A percentile compares a stretch with the other conserved stretches of the same genome.
These are phyloP conservation scores for Chloromyia formosa DNA, from an alignment of 2,888 invertebrate genomes.

Conservation along the genomic window DNA sequence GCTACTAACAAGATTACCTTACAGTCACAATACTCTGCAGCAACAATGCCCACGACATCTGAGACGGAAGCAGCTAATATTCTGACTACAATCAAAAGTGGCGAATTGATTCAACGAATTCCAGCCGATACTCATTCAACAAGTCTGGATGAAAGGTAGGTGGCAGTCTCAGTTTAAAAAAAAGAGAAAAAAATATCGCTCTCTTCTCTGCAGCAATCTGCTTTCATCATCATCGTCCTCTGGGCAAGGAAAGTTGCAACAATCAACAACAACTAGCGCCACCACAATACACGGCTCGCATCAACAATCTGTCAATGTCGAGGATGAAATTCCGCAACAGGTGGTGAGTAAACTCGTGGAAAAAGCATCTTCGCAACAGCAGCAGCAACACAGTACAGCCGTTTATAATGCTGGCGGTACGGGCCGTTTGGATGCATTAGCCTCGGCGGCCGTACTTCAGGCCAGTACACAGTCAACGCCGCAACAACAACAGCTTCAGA, in stretches of 20 bases:
- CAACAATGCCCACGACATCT: constrained; percentile 54
- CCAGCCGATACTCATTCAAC: neutral
- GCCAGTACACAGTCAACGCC: constrained; percentile 51
- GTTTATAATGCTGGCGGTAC: constrained; percentile 40
- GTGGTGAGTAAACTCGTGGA: neutral
- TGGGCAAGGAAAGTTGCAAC: too few relatives aligned
- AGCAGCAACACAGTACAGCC: neutral
- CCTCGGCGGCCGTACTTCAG: constrained; percentile 61
- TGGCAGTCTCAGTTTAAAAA: too few relatives aligned
- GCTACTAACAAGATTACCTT: too few relatives aligned
- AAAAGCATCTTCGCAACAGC: neutral
- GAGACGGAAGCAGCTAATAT: constrained; percentile 62
- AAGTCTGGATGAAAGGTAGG: constrained; percentile 2
- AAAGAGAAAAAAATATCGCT: too few relatives aligned
- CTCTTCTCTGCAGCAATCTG: neutral
- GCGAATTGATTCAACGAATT: constrained; percentile 53
- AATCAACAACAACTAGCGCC: neutral
- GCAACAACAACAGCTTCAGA: constrained; percentile 29
- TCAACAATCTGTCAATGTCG: neutral
- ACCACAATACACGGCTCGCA: neutral
- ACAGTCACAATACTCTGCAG: neutral
- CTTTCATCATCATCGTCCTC: too few relatives aligned
- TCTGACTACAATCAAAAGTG: constrained; percentile 60
- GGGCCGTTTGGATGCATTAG: constrained; percentile 59
- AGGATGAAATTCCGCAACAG: constrained; percentile 12